Base-by-base conservation (phyloP, 2,888 invertebrate genomes). In the Hartigia nigra region DNA sequence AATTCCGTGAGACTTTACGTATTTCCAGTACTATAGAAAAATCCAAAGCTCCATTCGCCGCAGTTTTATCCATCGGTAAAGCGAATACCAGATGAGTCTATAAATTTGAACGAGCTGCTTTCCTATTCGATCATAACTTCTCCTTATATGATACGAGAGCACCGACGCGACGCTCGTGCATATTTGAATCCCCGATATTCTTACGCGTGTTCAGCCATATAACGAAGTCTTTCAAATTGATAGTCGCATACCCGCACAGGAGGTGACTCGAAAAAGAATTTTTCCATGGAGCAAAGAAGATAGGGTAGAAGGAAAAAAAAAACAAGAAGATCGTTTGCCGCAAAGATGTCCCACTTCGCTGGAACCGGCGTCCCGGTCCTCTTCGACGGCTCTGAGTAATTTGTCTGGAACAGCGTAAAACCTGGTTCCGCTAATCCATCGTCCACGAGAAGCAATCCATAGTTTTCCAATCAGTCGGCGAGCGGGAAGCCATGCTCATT, bases 381-480 rank as follows among this genome's bases (percentile, higher is more conserved):
- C 31, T 31, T 23, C 0, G 31, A 12, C 31, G 31, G 31, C 31
- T 23, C 55, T 55, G 55, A 23, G 72, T 72, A 72, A 72, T 72
- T 72, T 72, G 72, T 72, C 72, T 72, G 34, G 32, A 72, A n/a
- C 31, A 34, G 12, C 3, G 14, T 2, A 5, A 23, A 34, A 31
- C 31, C 32, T 31, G 32, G 31, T 72, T 31, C 12, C 72, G 32
- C 31, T 80, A 82, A 88, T 88, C 85, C 85, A 85, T 88, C 86
- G 82, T 84, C 81, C 83, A 83, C 84, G 83, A 86, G 88, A 89
- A 88, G 88, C 87, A 89, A 89, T 89, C 87, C 87, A 86, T 89
- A 88, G 89, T 89, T 89, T 89, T 89, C 88, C 89, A 89, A 89
- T 89, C 88, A 88, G 89, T 82, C 83, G 84, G 69, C 70, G 76